Evolutionary conservation across 2,113 vertebrate species (phyloP).

Genomic region (Oryzias woworae): DNA sequence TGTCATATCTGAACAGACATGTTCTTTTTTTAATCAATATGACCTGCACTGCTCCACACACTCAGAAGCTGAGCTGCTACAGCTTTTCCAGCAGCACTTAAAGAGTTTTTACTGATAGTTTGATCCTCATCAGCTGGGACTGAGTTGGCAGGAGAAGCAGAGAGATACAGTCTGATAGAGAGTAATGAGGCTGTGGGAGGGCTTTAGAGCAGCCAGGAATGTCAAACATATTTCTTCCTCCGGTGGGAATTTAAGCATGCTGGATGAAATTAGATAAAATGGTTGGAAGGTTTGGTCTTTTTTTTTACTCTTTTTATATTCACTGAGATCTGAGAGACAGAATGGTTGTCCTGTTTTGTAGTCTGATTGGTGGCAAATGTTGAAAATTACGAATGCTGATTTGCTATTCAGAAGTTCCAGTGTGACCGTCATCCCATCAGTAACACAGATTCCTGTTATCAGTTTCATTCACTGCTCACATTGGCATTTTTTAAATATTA

Average conservation of each 20-base stretch:
- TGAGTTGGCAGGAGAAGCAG: neutral
- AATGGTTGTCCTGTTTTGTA: too few species aligned
- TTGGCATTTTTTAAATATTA: too few species aligned
- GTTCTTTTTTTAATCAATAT: neutral
- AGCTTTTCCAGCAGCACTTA: neutral
- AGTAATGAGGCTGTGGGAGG: neutral
- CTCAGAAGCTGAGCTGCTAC: neutral
- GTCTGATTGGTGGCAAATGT: too few species aligned
- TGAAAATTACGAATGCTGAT: too few species aligned
- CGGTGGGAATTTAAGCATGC: neutral
- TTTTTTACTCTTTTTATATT: neutral
- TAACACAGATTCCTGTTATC: too few species aligned
- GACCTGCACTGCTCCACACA: neutral
- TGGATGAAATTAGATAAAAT: neutral
- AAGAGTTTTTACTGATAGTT: constrained; percentile 2
- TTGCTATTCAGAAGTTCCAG: too few species aligned
- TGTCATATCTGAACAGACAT: neutral
- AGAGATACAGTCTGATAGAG: neutral
- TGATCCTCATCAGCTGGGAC: constrained; percentile 2
- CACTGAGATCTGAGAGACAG: too few species aligned
- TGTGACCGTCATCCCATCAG: too few species aligned
- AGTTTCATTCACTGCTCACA: too few species aligned
- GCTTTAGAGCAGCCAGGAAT: neutral
- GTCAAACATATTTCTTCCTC: neutral
- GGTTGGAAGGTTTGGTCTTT: neutral